Evolutionary conservation across 2,113 vertebrate species (phyloP).

Genomic region (Porphyrio hochstetteri): DNA sequence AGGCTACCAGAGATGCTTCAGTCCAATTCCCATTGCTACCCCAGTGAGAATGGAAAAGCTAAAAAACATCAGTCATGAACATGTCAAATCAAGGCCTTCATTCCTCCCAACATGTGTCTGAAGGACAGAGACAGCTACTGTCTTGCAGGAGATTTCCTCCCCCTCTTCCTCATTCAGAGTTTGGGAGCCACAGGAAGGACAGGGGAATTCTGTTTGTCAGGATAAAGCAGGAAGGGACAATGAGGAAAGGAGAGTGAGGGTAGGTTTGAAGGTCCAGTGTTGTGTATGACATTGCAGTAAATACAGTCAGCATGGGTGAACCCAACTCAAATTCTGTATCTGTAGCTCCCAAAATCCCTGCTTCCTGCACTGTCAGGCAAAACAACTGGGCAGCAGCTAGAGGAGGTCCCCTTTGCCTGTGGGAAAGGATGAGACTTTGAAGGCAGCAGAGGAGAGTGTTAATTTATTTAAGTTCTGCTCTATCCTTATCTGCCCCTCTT

Average conservation of each 20-base stretch:
- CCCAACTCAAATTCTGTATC: background rate
- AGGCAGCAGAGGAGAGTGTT: background rate
- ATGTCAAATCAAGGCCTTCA: background rate
- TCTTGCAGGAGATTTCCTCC: background rate
- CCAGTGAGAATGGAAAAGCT: background rate
- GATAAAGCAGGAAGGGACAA: background rate
- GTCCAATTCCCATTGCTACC: background rate
- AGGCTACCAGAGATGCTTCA: background rate
- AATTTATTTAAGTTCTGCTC: background rate
- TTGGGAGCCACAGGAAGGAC: background rate
- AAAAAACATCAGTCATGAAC: background rate
- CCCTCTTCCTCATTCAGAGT: background rate
- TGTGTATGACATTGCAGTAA: background rate
- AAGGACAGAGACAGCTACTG: background rate
- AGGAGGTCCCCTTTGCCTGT: background rate
- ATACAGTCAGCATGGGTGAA: background rate
- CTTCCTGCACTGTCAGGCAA: background rate
- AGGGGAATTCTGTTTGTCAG: background rate
- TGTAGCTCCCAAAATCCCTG: background rate
- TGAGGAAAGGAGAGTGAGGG: background rate
- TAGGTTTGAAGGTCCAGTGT: background rate
- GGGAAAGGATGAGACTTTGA: background rate
- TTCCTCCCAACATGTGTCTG: background rate
- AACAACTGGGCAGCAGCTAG: background rate
- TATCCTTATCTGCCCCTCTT: background rate